phyloP scores from a whole-genome alignment of 2,888 invertebrate genomes.

The Lithophane leautieri region DNA sequence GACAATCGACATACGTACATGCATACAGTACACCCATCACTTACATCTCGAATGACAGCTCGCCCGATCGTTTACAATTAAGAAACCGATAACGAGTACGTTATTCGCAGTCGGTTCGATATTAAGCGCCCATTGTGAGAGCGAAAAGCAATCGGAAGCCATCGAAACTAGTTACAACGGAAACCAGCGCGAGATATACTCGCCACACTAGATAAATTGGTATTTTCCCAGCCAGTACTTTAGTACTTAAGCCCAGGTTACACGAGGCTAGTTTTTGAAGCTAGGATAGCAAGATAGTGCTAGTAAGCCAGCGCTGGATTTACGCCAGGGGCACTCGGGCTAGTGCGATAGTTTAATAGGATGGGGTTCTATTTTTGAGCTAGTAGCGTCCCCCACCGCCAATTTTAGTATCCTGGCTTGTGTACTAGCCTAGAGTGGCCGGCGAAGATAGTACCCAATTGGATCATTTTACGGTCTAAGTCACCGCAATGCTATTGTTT shows the following conservation, averaged over 20 bases:
- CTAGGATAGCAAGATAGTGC: too few species aligned
- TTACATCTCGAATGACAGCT: slow-evolving; percentile 39
- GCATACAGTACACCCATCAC: not conserved
- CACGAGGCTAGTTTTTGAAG: too few species aligned
- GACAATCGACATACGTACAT: not conserved
- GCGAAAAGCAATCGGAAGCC: slow-evolving; percentile 82
- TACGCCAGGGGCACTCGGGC: too few species aligned
- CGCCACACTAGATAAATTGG: slow-evolving; percentile 41
- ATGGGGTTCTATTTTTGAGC: too few species aligned
- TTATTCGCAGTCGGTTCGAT: slow-evolving; percentile 61
- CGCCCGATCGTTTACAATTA: slow-evolving; percentile 52
- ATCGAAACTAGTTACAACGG: slow-evolving; percentile 75
- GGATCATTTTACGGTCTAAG: too few species aligned
- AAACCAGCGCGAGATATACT: slow-evolving; percentile 67
- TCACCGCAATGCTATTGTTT: too few species aligned
- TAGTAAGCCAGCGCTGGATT: too few species aligned
- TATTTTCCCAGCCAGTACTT: slow-evolving; percentile 28
- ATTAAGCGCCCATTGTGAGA: slow-evolving; percentile 78
- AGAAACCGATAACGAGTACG: slow-evolving; percentile 59
- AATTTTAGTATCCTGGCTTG: too few species aligned
- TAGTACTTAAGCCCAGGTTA: not conserved
- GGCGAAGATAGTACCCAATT: too few species aligned
- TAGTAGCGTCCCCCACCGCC: too few species aligned
- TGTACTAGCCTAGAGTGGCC: too few species aligned
- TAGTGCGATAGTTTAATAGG: too few species aligned